Evolutionary conservation across 2,113 vertebrate genomes (phyloP), one percentile per base, ranked within the genome.

Genomic region (Clarias gariepinus): DNA sequence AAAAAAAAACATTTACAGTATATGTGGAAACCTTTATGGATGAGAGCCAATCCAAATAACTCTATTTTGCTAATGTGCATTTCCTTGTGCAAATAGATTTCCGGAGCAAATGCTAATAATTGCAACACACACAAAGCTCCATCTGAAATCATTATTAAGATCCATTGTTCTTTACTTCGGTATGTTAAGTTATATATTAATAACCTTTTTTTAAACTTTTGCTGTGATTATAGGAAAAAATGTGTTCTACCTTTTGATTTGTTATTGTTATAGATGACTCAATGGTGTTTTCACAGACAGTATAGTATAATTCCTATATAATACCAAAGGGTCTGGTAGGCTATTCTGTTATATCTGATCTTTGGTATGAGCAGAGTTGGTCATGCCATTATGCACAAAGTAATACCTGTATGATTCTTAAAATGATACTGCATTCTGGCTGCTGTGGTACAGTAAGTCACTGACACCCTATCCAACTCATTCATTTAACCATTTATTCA

Each of bases 161-260:
- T 68, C 28, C 6, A 15, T 25, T 68, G 28, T 33, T 28, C 10
- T 64, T n/a, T 28, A 1, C 25, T n/a, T 64, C 9, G 28, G 63
- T 28, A 23, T 21, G 23, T 61, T 61, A 7, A 61, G 7, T 64
- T 64, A 66, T 66, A 66, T n/a, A 63, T 63, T 23, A 23, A 21
- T n/a, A n/a, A n/a, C n/a, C n/a, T n/a, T n/a, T n/a, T n/a, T 10
- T 63, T 23, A 16, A 11, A 8, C 57, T 58, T 58, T 58, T 19
- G 57, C 15, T 58, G 47, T 47, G 8, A 47, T 47, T 47, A 47
- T 47, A 47, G 47, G 47, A 8, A 47, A 47, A 47, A 47, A 8
- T 64, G 25, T n/a, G 3, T 64, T 3, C 28, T 90, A 95, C 94
- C 93, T 91, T 13, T 2, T 21, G 82, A 7, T 7, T 8, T 47